phyloP scores from a whole-genome alignment of 2,113 vertebrate species.

The Tenrec ecaudatus region DNA sequence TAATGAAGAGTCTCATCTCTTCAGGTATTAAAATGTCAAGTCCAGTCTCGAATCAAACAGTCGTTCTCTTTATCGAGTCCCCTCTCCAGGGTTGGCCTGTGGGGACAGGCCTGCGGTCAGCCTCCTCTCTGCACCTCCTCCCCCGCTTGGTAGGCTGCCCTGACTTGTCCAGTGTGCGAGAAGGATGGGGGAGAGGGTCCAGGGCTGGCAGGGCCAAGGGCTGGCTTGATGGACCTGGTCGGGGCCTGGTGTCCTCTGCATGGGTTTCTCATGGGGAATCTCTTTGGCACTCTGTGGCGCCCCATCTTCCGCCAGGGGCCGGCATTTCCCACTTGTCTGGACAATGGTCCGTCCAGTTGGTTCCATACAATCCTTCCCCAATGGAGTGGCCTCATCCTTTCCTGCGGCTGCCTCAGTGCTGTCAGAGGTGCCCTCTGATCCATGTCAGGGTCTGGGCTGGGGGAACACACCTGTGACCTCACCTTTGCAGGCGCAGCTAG shows the following conservation, averaged over 20 bases:
- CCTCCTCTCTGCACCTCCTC: neutral
- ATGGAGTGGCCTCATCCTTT: too few species aligned
- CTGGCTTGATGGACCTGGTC: neutral
- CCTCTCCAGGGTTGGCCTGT: neutral
- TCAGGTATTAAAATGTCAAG: neutral
- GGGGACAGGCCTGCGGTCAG: neutral
- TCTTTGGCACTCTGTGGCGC: neutral
- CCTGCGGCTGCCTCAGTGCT: too few species aligned
- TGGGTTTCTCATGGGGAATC: neutral
- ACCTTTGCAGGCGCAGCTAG: too few species aligned
- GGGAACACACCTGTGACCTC: neutral
- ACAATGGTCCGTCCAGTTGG: neutral
- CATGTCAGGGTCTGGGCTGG: rapidly evolving
- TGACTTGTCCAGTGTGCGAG: too few species aligned
- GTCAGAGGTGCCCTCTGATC: too few species aligned
- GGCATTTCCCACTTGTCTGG: neutral
- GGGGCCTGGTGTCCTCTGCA: too few species aligned
- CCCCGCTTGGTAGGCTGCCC: too few species aligned
- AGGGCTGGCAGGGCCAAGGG: neutral
- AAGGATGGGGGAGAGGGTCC: neutral
- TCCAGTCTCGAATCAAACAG: neutral
- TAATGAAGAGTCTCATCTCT: constrained; percentile 13
- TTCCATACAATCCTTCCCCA: neutral
- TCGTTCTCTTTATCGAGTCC: neutral
- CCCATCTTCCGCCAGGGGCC: neutral